Percentiles rank a stretch among this genome's conserved stretches.
phyloP scores from a whole-genome alignment of 2,888 invertebrate genomes.

The Leucoma salicis region DNA sequence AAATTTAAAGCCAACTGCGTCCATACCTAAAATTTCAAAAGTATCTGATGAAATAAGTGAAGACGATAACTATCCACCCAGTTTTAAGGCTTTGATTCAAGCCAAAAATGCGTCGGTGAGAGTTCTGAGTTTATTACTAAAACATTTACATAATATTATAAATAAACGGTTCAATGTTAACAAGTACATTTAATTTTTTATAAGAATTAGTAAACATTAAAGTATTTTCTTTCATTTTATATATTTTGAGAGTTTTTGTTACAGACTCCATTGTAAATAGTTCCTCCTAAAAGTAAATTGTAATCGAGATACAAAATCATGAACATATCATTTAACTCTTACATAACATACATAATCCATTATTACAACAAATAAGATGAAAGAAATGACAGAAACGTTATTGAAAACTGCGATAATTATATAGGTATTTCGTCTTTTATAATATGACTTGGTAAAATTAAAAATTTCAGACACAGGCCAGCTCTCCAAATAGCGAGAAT shows the following conservation, averaged over 20 bases:
- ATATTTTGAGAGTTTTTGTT: slow-evolving; percentile 2
- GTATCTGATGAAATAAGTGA: slow-evolving; percentile 78
- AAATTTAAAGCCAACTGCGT: slow-evolving; percentile 43
- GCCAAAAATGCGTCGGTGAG: slow-evolving; percentile 81
- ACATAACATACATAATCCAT: neutral
- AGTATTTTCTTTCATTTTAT: neutral
- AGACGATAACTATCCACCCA: slow-evolving; percentile 85
- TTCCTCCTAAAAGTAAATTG: neutral
- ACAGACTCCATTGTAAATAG: slow-evolving; percentile 7
- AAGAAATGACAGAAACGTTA: neutral
- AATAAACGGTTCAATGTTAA: slow-evolving; percentile 1
- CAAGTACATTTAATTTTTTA: neutral
- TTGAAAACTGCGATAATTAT: too few species aligned
- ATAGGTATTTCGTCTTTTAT: too few species aligned
- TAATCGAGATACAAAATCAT: neutral
- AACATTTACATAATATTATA: slow-evolving; percentile 4
- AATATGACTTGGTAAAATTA: too few species aligned
- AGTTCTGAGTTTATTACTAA: slow-evolving; percentile 17
- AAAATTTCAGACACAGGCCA: slow-evolving; percentile 70
- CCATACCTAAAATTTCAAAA: slow-evolving; percentile 38
- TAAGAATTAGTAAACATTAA: slow-evolving; percentile 2
- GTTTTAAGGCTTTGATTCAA: slow-evolving; percentile 84
- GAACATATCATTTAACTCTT: too few species aligned
- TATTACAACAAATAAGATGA: neutral
- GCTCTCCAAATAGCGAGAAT: slow-evolving; percentile 72